Conservation (phyloP, 2,113 vertebrate species). For the Melanostigma gelatinosum region DNA sequence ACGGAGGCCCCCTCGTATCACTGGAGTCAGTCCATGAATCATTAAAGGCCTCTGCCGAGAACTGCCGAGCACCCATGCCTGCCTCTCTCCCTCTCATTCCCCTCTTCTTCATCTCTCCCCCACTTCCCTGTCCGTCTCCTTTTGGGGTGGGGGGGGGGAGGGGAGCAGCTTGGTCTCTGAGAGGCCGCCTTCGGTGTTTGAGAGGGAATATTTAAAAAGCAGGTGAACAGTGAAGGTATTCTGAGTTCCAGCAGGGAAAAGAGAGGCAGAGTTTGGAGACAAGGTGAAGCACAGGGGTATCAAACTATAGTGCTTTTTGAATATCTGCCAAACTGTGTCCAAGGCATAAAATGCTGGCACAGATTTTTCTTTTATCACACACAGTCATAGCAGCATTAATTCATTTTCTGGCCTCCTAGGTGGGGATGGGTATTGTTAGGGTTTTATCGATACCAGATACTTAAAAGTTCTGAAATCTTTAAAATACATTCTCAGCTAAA, state of each 20-base stretch:
- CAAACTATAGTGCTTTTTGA: background rate
- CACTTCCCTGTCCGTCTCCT: slow-evolving; percentile 7
- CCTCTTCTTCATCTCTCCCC: slow-evolving; percentile 12
- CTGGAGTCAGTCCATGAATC: slow-evolving; percentile 47
- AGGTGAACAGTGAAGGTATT: slow-evolving; percentile 7
- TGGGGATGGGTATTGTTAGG: background rate
- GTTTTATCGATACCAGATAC: background rate
- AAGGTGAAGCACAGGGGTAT: background rate
- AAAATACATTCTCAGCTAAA: background rate
- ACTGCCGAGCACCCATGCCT: background rate
- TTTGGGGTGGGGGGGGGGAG: slow-evolving; percentile 20
- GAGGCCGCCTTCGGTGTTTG: slow-evolving; percentile 5
- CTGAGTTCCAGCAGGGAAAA: slow-evolving; percentile 20
- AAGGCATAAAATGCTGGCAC: background rate
- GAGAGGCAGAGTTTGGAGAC: slow-evolving; percentile 18
- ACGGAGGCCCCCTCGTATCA: slow-evolving; percentile 35
- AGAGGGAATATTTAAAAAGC: slow-evolving; percentile 29
- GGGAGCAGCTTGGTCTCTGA: slow-evolving; percentile 29
- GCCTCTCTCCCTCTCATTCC: slow-evolving; percentile 4
- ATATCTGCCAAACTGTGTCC: background rate
- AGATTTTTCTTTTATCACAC: background rate
- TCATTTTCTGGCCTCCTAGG: background rate
- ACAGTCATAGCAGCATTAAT: background rate
- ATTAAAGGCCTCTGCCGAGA: slow-evolving; percentile 36
- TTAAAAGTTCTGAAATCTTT: background rate